Evolutionary conservation across 2,888 invertebrate genomes (phyloP).

Genomic region (Eupithecia pulchellata): DNA sequence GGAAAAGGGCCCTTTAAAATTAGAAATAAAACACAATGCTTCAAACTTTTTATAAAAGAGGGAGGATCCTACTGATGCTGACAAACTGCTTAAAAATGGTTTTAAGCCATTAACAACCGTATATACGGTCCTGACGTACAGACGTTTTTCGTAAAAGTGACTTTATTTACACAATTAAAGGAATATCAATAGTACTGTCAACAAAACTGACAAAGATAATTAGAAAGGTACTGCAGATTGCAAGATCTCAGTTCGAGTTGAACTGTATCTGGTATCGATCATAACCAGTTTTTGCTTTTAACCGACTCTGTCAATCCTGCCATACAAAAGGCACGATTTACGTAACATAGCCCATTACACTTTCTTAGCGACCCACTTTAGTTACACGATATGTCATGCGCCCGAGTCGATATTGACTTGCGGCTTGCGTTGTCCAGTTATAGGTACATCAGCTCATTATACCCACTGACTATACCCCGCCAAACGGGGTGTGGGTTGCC

Average conservation of each 20-base stretch:
- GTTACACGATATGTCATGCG: conserved; percentile 41
- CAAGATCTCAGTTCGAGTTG: conserved; percentile 5
- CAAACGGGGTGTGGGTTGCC: too few species aligned
- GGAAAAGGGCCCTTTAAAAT: too few species aligned
- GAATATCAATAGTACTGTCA: neutral
- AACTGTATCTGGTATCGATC: conserved; percentile 9
- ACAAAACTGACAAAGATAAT: conserved; percentile 2
- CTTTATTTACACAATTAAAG: too few species aligned
- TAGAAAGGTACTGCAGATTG: neutral
- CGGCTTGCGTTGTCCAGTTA: conserved; percentile 6
- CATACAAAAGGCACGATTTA: conserved; percentile 30
- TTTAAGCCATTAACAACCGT: too few species aligned
- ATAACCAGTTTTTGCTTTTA: conserved; percentile 22
- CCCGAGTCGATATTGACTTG: conserved; percentile 8
- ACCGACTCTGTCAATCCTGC: conserved; percentile 20
- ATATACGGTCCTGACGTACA: too few species aligned
- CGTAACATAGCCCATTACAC: conserved; percentile 25
- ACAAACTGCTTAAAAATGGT: too few species aligned
- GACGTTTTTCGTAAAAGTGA: too few species aligned
- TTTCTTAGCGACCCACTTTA: conserved; percentile 44
- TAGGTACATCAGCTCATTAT: neutral
- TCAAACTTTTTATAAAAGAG: too few species aligned
- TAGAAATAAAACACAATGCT: neutral
- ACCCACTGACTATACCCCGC: too few species aligned
- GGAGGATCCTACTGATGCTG: too few species aligned